Percentiles rank a stretch among this genome's conserved stretches.
Conservation (phyloP, 1,140 invertebrate species). For the Acromyrmex charruanus region DNA sequence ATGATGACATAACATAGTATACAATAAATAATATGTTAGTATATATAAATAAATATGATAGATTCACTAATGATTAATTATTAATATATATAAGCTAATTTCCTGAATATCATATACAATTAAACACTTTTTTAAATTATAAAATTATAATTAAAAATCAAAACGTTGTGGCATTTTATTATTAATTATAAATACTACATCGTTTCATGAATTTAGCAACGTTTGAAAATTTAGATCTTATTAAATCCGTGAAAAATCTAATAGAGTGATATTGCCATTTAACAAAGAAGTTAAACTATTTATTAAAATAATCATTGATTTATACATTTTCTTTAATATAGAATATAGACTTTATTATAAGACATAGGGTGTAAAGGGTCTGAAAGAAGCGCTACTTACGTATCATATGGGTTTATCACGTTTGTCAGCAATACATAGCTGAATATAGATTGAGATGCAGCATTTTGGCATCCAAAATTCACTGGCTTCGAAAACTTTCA, state of each 20-base stretch:
- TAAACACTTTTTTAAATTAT: background rate
- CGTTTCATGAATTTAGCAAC: background rate
- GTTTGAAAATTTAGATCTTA: background rate
- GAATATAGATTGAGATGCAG: slow-evolving; percentile 40
- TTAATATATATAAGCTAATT: no score
- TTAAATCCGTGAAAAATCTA: background rate
- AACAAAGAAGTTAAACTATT: background rate
- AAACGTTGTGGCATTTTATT: background rate
- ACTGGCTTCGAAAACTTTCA: slow-evolving; percentile 26
- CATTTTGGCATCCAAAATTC: slow-evolving; percentile 24
- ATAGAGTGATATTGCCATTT: background rate
- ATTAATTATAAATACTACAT: background rate
- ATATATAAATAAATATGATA: no score
- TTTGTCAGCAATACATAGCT: slow-evolving; percentile 29
- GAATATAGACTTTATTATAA: no score
- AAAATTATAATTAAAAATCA: background rate
- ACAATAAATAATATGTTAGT: no score
- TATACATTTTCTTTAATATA: background rate
- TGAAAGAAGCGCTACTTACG: background rate
- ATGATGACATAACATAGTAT: background rate
- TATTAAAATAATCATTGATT: slow-evolving; percentile 6
- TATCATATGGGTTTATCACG: background rate
- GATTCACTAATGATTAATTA: no score
- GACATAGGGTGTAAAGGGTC: background rate
- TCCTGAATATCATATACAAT: no score